These are phyloP conservation scores for Portunus trituberculatus DNA, from an alignment of 1,140 invertebrate genomes.

Conservation along the genomic window DNA sequence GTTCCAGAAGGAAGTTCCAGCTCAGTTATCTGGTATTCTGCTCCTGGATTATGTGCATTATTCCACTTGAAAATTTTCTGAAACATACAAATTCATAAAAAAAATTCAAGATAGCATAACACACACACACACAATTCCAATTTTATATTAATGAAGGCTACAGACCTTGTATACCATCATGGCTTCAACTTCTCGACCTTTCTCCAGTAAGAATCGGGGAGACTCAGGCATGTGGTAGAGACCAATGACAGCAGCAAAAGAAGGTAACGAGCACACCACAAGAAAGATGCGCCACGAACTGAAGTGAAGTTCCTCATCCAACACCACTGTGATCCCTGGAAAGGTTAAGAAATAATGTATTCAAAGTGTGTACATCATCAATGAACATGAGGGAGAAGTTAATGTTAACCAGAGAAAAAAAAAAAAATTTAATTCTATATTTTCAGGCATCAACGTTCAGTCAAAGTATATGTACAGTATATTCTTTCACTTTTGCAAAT, in stretches of 20 bases:
- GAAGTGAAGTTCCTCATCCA: conserved; percentile 87
- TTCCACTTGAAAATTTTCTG: conserved; percentile 79
- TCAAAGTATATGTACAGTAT: neutral
- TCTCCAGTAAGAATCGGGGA: conserved; percentile 87
- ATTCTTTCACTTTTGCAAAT: too few relatives aligned
- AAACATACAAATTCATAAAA: neutral
- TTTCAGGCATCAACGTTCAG: neutral
- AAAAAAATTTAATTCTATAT: neutral
- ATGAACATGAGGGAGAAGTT: neutral
- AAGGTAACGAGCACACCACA: conserved; percentile 87
- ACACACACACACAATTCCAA: neutral
- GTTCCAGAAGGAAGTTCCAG: conserved; percentile 84
- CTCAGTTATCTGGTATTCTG: conserved; percentile 85
- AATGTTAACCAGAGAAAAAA: neutral
- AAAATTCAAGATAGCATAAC: neutral
- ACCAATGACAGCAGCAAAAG: conserved; percentile 86
- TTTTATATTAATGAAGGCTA: neutral
- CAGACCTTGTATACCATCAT: conserved; percentile 87
- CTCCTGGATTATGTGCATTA: conserved; percentile 79
- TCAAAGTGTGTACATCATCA: neutral
- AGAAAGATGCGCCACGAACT: conserved; percentile 89
- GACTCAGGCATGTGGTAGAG: conserved; percentile 90
- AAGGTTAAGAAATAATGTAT: neutral
- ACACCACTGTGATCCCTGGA: conserved; percentile 84
- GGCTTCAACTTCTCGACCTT: conserved; percentile 87